Evolutionary conservation across 2,888 invertebrate species (phyloP).

Genomic region (Seira ritae): DNA sequence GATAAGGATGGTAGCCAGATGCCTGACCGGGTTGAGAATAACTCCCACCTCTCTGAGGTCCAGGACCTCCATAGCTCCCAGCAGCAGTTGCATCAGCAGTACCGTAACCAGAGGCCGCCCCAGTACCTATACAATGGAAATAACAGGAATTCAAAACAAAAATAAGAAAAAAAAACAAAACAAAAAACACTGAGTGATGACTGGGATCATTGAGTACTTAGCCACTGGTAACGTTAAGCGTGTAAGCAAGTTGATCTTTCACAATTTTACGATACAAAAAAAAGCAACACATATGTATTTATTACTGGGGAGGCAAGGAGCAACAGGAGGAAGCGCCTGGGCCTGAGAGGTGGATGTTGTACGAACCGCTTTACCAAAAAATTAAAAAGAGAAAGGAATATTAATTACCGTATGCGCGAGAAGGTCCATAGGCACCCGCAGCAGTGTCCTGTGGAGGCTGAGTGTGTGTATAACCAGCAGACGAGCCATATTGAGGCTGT

Average conservation of each 20-base stretch:
- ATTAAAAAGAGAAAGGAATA: not conserved
- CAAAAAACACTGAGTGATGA: slow-evolving; percentile 13
- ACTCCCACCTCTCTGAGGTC: slow-evolving; percentile 78
- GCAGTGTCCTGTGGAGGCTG: slow-evolving; percentile 72
- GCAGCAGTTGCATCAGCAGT: slow-evolving; percentile 72
- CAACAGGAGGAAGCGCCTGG: slow-evolving; percentile 50
- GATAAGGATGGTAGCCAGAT: slow-evolving; percentile 78
- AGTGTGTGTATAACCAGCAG: slow-evolving; percentile 72
- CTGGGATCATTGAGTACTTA: slow-evolving; percentile 48
- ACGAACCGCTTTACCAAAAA: not conserved
- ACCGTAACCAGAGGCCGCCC: slow-evolving; percentile 74
- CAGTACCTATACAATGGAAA: slow-evolving; percentile 65
- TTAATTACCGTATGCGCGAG: slow-evolving; percentile 71
- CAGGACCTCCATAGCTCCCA: slow-evolving; percentile 75
- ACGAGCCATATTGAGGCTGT: slow-evolving; percentile 72
- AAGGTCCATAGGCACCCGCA: slow-evolving; percentile 73
- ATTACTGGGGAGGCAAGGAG: slow-evolving; percentile 4
- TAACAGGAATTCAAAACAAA: slow-evolving; percentile 52
- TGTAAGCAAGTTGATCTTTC: slow-evolving; percentile 17
- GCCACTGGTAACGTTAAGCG: slow-evolving; percentile 59
- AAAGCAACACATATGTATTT: slow-evolving; percentile 22
- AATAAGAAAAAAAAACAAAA: slow-evolving; percentile 39
- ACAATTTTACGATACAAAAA: not conserved
- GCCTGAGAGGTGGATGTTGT: slow-evolving; percentile 58
- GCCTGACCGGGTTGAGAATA: slow-evolving; percentile 75